These are phyloP conservation scores for Dolichoris vasculosae DNA, from an alignment of 1,140 invertebrate genomes.

Conservation along the genomic window DNA sequence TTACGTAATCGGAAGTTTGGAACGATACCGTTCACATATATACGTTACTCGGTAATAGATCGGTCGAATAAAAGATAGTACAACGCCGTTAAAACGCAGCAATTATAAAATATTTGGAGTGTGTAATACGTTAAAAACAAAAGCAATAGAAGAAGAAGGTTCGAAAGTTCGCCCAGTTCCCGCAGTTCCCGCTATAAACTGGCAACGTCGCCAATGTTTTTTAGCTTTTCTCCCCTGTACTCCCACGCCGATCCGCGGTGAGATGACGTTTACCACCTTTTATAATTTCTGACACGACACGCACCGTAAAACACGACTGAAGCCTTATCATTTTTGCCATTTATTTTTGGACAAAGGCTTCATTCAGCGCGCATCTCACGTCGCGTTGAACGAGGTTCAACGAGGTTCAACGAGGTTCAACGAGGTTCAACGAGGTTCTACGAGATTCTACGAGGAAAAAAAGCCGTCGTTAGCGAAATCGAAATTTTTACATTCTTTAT, in stretches of 20 bases:
- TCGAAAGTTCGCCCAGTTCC: constrained; percentile 20
- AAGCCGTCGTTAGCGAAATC: background rate
- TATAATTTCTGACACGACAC: constrained; percentile 37
- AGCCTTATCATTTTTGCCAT: background rate
- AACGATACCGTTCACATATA: too few relatives aligned
- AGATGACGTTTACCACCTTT: constrained; percentile 41
- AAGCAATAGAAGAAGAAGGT: too few relatives aligned
- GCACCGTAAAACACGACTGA: background rate
- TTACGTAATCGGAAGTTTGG: too few relatives aligned
- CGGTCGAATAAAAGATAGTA: too few relatives aligned
- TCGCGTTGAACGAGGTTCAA: background rate
- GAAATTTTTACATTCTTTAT: background rate
- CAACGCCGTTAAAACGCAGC: too few relatives aligned
- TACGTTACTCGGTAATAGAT: too few relatives aligned
- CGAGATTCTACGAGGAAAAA: too few relatives aligned
- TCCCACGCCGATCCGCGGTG: constrained; percentile 14
- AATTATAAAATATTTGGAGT: too few relatives aligned
- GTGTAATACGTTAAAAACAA: too few relatives aligned
- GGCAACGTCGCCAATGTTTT: constrained; percentile 24
- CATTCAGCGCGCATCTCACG: background rate
- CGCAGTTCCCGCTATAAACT: background rate
- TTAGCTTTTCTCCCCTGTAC: background rate
- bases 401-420: too few relatives aligned
- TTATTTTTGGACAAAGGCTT: background rate
- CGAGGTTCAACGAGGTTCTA: too few relatives aligned